A percentile compares a stretch with the other conserved stretches of the same genome.
These are phyloP conservation scores for Prosopocoilus inquinatus DNA, from an alignment of 2,888 invertebrate genomes.

Conservation along the genomic window DNA sequence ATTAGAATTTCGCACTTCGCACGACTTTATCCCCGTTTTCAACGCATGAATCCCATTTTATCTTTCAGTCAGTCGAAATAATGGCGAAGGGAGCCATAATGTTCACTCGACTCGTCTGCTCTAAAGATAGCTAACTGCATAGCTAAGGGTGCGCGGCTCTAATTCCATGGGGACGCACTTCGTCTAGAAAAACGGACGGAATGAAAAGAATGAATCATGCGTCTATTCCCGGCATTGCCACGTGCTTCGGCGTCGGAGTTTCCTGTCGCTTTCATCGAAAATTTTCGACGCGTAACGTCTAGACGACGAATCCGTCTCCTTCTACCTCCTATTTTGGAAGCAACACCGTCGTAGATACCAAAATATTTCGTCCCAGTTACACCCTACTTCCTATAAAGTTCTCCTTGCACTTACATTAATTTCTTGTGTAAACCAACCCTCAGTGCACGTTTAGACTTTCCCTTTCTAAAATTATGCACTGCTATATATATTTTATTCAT, in stretches of 20 bases:
- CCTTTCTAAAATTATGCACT: too few relatives aligned
- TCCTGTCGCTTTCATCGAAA: slow-evolving; percentile 9
- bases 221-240: slow-evolving; percentile 34
- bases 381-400: too few relatives aligned
- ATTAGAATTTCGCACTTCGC: slow-evolving; percentile 20
- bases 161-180: neutral
- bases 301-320: neutral
- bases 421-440: too few relatives aligned
- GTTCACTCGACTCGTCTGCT: slow-evolving; percentile 12
- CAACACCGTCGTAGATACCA: too few relatives aligned
- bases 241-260: slow-evolving; percentile 30
- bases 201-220: slow-evolving; percentile 19
- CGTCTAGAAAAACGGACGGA: neutral
- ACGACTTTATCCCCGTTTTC: slow-evolving; percentile 11
- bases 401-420: too few relatives aligned
- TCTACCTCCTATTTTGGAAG: neutral
- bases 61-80: slow-evolving; percentile 26
- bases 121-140: slow-evolving; percentile 4
- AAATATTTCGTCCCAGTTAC: too few relatives aligned
- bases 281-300: slow-evolving; percentile 1
- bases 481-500: too few relatives aligned
- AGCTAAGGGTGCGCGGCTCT: neutral
- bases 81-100: slow-evolving; percentile 17
- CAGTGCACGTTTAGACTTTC: too few relatives aligned
- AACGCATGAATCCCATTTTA: slow-evolving; percentile 22